A percentile compares a stretch with the other conserved stretches of the same genome.
These are phyloP conservation scores for Galerucella calmariensis DNA, from an alignment of 2,888 invertebrate species.

Conservation along the genomic window DNA sequence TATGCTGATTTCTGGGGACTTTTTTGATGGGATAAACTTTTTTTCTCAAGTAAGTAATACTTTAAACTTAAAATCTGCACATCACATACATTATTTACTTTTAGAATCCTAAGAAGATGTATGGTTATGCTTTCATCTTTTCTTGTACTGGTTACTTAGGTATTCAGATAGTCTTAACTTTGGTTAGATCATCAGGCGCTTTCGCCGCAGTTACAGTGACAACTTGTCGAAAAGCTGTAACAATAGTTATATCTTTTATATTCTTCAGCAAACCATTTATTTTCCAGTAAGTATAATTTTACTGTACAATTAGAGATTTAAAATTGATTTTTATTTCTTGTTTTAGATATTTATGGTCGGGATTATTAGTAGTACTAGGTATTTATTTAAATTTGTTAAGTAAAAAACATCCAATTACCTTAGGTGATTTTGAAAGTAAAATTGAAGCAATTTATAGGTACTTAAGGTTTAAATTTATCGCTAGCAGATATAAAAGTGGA, in stretches of 20 bases:
- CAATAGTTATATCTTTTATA: slow-evolving; percentile 91
- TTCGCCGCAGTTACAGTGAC: slow-evolving; percentile 94
- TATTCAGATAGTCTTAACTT: slow-evolving; percentile 89
- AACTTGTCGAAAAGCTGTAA: slow-evolving; percentile 89
- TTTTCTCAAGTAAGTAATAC: slow-evolving; percentile 73
- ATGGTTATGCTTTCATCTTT: slow-evolving; percentile 86
- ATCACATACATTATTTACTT: slow-evolving; percentile 46
- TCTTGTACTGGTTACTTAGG: slow-evolving; percentile 93
- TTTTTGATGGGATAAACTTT: slow-evolving; percentile 80
- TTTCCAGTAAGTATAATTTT: slow-evolving; percentile 75
- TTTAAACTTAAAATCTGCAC: too few relatives aligned
- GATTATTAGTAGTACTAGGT: slow-evolving; percentile 86
- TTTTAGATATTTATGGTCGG: slow-evolving; percentile 91
- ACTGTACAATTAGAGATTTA: background rate
- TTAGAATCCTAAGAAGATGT: slow-evolving; percentile 79
- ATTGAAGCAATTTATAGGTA: slow-evolving; percentile 61
- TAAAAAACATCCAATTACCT: slow-evolving; percentile 72
- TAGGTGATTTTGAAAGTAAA: slow-evolving; percentile 57
- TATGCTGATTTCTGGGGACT: slow-evolving; percentile 78
- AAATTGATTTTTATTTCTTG: background rate
- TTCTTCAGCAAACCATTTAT: slow-evolving; percentile 90
- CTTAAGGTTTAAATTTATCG: slow-evolving; percentile 61
- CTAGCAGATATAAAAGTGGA: slow-evolving; percentile 50
- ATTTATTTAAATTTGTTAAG: slow-evolving; percentile 95
- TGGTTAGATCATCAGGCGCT: slow-evolving; percentile 91